Base-by-base conservation (phyloP, 1,140 invertebrate species). In the Drosophila sp. region DNA sequence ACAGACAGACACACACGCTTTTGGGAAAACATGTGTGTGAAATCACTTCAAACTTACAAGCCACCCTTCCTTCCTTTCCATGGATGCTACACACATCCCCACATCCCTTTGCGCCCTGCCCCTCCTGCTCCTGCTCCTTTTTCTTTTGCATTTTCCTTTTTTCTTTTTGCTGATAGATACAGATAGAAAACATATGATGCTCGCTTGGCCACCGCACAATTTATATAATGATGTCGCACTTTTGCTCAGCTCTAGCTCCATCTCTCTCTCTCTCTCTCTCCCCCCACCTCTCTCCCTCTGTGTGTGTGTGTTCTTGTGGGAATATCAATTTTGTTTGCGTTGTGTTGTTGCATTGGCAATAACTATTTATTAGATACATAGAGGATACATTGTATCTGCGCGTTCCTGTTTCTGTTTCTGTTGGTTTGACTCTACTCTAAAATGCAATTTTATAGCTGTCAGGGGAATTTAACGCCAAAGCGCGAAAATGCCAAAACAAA, bases 201-300 rank as follows among this genome's bases (percentile, higher is more conserved):
- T 80, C 67, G 55, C 72, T 69, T 60, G 70, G 54, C 66, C 66
- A 73, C 70, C 76, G 68, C 73, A 84, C 84, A 84, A 84, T 89
- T 89, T 89, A 89, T 89, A 89, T 89, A 89, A 89, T 89, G 84
- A 89, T 89, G 84, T 90, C 84, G 84, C 84, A 89, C 84, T 89
- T 89, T 89, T 84, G 73, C 66, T 69, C 56, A 58, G 5, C 27
- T 35, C 40, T 23, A 41, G n/a, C 50, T 1, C 17, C 10, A 11
- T 41, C 7, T 27, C 32, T 40, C 35, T 29, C 40, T 57, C 2
- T n/a, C n/a, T 60, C 6, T n/a, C n/a, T 50, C 2, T 63, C n/a
- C 10, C 38, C 2, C 2, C 55, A 25, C 61, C 32, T 54, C 11
- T 41, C 27, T 41, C 23, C 8, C 35, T 60, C 11, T 60, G 27